Evolutionary conservation across 1,140 invertebrate species (phyloP), one percentile per base, ranked within the genome.

Genomic region (Stegodyphus dumicola): DNA sequence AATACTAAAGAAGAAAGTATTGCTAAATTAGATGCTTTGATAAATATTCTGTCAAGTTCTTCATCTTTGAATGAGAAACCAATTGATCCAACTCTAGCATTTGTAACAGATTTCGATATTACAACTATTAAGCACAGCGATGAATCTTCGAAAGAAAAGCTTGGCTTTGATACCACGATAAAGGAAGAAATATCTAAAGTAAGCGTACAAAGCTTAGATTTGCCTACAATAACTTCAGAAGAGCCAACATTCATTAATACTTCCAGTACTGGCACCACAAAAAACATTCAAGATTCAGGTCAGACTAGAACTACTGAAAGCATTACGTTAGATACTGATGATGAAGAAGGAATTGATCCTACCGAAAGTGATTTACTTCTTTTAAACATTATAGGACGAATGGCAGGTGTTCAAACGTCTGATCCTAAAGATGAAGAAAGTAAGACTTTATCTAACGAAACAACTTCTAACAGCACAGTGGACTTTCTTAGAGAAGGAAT

Each of bases 31-130:
- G 78, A 81, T 65, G 78, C 69, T 64, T 17, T 81, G 11, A 81
- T 81, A 17, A 33, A 64, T 13, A 60, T 81, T 71, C 52, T 81
- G 33, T 64, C 78, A 4, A 73, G 56, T 73, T 81, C 78, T 17
- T 18, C 18, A 10, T 15, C 54, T 6, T 33, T 56, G 51, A 71
- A 48, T 51, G 54, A 48, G 53, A n/a, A 69, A 6, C 17, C 33
- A 15, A 81, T 81, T 67, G 18, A 53, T 11, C 78, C 78, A 52
- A 81, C 69, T 15, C 56, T 54, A 13, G 69, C 64, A 7, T 13
- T 67, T 18, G 0, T 60, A 60, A 15, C 1, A 10, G 15, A 60
- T 15, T 60, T 15, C 15, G 56, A 60, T 10, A 15, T 60, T 9
- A 60, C 56, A 60, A 10, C 15, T 33, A 33, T 33, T 33, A 33